Conservation (phyloP, 2,797 vertebrate species). For the Spheniscus humboldti region DNA sequence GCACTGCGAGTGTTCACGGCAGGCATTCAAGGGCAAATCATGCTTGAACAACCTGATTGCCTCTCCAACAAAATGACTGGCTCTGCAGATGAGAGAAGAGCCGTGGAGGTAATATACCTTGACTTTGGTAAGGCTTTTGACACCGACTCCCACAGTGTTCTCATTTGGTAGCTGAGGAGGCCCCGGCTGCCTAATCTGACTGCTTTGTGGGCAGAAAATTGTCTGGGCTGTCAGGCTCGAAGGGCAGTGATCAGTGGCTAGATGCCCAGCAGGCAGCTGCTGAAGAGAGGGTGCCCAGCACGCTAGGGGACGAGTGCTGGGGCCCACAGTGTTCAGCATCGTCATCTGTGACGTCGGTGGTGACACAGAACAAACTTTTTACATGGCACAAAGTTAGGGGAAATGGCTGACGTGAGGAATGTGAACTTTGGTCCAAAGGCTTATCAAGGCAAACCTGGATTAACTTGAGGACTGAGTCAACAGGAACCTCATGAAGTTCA, state of each 20-base stretch:
- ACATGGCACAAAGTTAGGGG: neutral
- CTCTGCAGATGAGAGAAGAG: slow-evolving; percentile 16
- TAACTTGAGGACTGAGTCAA: neutral
- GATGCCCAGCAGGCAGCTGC: neutral
- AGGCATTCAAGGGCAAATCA: slow-evolving; percentile 57
- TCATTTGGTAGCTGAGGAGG: slow-evolving; percentile 15
- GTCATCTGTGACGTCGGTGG: neutral
- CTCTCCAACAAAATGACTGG: slow-evolving; percentile 10
- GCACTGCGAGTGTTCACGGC: neutral
- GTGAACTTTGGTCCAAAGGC: neutral
- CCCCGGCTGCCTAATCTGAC: neutral
- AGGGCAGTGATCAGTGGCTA: neutral
- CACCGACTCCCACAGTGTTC: slow-evolving; percentile 9
- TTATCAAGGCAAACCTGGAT: neutral
- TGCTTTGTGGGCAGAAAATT: neutral
- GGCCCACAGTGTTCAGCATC: neutral
- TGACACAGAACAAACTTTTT: neutral
- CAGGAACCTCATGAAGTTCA: neutral
- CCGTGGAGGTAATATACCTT: slow-evolving; percentile 37
- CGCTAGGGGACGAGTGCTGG: accelerated
- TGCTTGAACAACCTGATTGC: slow-evolving; percentile 48
- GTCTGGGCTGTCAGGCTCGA: neutral
- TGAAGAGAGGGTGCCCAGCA: neutral
- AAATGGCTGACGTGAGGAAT: neutral
- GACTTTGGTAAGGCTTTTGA: slow-evolving; percentile 52